Conservation (phyloP, 2,888 invertebrate species). For the Ormyrus thymus region DNA sequence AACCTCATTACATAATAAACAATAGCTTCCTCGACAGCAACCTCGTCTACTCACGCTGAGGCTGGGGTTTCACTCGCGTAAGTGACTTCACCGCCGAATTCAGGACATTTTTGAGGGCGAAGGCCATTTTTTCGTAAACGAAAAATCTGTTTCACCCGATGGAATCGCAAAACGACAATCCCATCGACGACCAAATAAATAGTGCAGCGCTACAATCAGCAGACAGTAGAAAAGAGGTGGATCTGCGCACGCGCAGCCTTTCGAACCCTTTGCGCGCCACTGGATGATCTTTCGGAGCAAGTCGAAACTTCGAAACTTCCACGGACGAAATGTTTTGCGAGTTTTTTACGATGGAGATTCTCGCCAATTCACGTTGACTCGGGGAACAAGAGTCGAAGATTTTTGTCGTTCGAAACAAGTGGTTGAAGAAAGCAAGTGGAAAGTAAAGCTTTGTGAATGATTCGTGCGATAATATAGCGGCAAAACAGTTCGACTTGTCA, state of each 20-base stretch:
- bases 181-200: slow-evolving; percentile 20
- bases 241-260: slow-evolving; percentile 33
- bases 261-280: slow-evolving; percentile 48
- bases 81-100: slow-evolving; percentile 38
- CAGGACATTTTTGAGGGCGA: slow-evolving; percentile 50
- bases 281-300: slow-evolving; percentile 12
- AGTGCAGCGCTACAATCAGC: slow-evolving; percentile 11
- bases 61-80: slow-evolving; percentile 15
- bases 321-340: slow-evolving; percentile 12
- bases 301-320: background rate
- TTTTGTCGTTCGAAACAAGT: background rate
- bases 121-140: slow-evolving; percentile 41
- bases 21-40: background rate
- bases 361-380: background rate
- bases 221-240: background rate
- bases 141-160: slow-evolving; percentile 20
- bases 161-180: slow-evolving; percentile 33
- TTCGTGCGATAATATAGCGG: background rate
- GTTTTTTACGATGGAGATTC: slow-evolving; percentile 7
- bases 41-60: slow-evolving; percentile 43
- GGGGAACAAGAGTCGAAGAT: background rate
- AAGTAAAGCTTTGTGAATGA: background rate
- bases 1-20: slow-evolving; percentile 47
- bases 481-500: slow-evolving; percentile 10
- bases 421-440: background rate